Conservation (phyloP, 2,113 vertebrate genomes). For the Chaetodon trifascialis region DNA sequence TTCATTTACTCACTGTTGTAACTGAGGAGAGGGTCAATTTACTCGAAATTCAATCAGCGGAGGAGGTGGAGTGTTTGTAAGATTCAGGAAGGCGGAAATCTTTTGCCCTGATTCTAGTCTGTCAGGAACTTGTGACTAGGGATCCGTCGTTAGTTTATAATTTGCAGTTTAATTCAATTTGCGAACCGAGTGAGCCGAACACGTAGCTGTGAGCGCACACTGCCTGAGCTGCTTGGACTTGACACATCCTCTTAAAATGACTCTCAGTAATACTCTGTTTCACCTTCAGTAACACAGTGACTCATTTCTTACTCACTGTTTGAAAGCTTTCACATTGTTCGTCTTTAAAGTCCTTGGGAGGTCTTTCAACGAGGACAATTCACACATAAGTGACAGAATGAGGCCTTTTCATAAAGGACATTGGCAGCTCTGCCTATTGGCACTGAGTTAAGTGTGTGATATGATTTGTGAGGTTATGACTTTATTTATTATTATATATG, state of each 20-base stretch:
- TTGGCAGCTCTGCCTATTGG: background rate
- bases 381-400: background rate
- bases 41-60: constrained; percentile 48
- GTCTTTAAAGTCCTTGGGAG: background rate
- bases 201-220: background rate
- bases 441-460: too few relatives aligned
- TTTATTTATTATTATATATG: too few relatives aligned
- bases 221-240: constrained; percentile 14
- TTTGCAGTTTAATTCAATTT: constrained; percentile 42
- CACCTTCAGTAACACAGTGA: background rate
- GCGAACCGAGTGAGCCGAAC: constrained; percentile 6
- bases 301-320: background rate
- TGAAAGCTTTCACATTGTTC: background rate
- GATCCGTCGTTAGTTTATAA: constrained; percentile 32
- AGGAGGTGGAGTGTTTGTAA: constrained; percentile 15
- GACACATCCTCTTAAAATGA: background rate
- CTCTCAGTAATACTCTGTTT: constrained; percentile 1
- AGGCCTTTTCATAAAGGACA: background rate
- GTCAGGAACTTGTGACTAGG: constrained; percentile 32
- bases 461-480: too few relatives aligned
- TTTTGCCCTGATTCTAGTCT: constrained; percentile 15
- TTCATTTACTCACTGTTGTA: constrained; percentile 46
- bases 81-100: constrained; percentile 22
- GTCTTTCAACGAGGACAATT: background rate
- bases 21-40: constrained; percentile 49